Conservation (phyloP, 2,113 vertebrate genomes). For the Atractosteus spatula region DNA sequence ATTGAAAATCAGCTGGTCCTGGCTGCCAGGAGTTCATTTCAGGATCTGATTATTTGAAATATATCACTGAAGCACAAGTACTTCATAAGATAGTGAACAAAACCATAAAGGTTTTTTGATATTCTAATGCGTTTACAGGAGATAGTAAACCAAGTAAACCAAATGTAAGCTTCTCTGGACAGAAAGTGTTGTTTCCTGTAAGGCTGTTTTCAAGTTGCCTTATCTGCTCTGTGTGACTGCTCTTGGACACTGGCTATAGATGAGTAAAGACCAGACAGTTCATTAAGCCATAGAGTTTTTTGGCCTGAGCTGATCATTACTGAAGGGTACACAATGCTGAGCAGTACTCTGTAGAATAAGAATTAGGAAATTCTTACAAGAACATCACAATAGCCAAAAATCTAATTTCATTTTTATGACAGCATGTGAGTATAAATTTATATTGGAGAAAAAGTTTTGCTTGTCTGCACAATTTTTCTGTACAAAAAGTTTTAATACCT, state of each 20-base stretch:
- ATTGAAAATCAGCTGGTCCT: too few relatives aligned
- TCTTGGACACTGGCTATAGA: not conserved
- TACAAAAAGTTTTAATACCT: not conserved
- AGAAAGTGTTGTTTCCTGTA: not conserved
- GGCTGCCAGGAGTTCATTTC: too few relatives aligned
- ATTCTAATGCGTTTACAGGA: not conserved
- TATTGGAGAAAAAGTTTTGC: too few relatives aligned
- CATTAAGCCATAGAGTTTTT: not conserved
- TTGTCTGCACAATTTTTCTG: not conserved
- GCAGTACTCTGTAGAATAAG: not conserved
- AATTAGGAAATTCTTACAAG: not conserved
- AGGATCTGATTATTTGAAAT: too few relatives aligned
- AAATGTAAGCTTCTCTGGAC: not conserved
- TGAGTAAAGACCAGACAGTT: not conserved
- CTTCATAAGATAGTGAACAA: not conserved
- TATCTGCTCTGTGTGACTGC: not conserved
- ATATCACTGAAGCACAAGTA: too few relatives aligned
- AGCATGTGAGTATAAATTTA: too few relatives aligned
- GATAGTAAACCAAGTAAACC: not conserved
- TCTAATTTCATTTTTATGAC: too few relatives aligned
- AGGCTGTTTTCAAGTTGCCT: conserved; percentile 2
- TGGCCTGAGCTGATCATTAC: not conserved
- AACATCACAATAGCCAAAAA: too few relatives aligned
- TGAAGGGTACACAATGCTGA: not conserved
- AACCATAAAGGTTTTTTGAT: not conserved